Base-by-base conservation (phyloP, 1,140 invertebrate species). In the Drosophila aff. region DNA sequence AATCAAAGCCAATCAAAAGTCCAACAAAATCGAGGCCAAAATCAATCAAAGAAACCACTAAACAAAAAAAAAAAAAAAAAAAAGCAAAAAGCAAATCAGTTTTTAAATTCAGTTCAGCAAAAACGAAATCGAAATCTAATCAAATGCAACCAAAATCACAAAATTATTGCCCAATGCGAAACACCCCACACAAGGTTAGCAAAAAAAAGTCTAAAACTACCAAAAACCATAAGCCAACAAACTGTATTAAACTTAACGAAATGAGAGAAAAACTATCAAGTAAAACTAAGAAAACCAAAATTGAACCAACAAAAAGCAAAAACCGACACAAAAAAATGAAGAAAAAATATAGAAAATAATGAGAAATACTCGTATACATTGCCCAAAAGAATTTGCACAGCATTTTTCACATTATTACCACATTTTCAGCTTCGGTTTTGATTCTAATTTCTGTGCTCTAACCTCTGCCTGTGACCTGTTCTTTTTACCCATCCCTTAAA, bases 111-210 rank as follows among this genome's bases (percentile, higher is more conserved):
- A 62, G 36, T 41, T 66, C 60, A 69, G 36, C 31, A 67, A 68
- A 52, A 31, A 50, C 8, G 6, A n/a, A 52, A 52, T 28, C 28
- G 57, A 21, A 40, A 72, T 67, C 64, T 16, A 49, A 76, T 55
- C 82, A 73, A 84, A 89, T 89, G 77, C 84, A 89, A 89, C 85
- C 84, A 73, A 89, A 89, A 89, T 79, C 85, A 84, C 85, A 89
- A 89, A 89, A 84, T 89, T 89, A 81, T 89, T 89, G 82, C 73
- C 85, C 86, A 78, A 84, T 84, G 84, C 77, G 81, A 89, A 89
- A 84, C 68, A 75, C 74, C 81, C 85, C 84, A 72, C 84, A 89
- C 85, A 89, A 89, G 84, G 84, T 89, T 89, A 89, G 84, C 85
- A 89, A 81, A 79, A 68, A 36, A 71, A 57, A 74, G 36, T 66